These are phyloP conservation scores for Epinotia ramella DNA, from an alignment of 2,888 invertebrate species.

Conservation along the genomic window DNA sequence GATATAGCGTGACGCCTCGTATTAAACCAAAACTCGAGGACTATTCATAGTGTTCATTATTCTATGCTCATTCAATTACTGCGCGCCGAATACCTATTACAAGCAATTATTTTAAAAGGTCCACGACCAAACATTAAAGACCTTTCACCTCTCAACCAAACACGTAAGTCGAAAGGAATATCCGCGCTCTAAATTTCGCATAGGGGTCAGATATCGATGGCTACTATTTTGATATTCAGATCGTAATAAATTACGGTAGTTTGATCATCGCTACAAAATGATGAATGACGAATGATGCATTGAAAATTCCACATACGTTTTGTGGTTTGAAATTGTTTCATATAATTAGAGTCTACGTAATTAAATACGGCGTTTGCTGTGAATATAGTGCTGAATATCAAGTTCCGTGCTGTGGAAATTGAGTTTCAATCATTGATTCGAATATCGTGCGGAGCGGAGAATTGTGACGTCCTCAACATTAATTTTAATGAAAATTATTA, in stretches of 20 bases:
- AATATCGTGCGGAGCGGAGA: neutral
- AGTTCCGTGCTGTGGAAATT: neutral
- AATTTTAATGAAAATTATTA: too few relatives aligned
- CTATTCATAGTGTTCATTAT: slow-evolving; percentile 69
- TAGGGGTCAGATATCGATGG: slow-evolving; percentile 9
- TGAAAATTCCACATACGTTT: slow-evolving; percentile 7
- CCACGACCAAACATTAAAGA: slow-evolving; percentile 15
- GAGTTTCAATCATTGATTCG: neutral
- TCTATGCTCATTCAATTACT: slow-evolving; percentile 63
- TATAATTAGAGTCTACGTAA: slow-evolving; percentile 17
- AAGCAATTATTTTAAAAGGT: slow-evolving; percentile 60
- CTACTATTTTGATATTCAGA: slow-evolving; percentile 13
- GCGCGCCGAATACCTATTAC: slow-evolving; percentile 57
- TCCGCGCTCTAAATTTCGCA: neutral
- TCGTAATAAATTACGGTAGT: slow-evolving; percentile 14
- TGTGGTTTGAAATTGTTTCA: slow-evolving; percentile 8
- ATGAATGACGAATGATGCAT: slow-evolving; percentile 13
- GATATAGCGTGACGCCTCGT: slow-evolving; percentile 61
- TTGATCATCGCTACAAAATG: slow-evolving; percentile 18
- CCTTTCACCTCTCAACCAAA: neutral
- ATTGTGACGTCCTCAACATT: too few relatives aligned
- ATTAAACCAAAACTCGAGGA: slow-evolving; percentile 64
- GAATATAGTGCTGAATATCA: neutral
- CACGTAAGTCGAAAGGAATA: neutral
- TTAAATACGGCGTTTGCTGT: neutral